Percentiles rank a stretch among this genome's conserved stretches.
Evolutionary conservation across 2,888 invertebrate genomes (phyloP).

Genomic region (Tachina grossa): DNA sequence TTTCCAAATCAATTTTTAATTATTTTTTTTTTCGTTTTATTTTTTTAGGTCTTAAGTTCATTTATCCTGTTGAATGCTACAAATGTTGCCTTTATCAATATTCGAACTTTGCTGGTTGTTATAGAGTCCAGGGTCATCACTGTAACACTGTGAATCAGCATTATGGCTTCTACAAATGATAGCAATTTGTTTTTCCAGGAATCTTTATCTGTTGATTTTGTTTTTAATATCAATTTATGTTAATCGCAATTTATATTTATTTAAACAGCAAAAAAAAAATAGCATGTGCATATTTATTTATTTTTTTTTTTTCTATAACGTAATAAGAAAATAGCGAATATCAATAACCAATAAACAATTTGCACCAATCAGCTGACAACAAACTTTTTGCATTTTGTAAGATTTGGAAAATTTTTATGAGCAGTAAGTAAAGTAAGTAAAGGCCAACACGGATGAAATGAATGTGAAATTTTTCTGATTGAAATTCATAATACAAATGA

Average conservation of each 20-base stretch:
- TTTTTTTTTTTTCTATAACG: no score
- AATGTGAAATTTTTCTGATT: no score
- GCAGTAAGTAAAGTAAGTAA: no score
- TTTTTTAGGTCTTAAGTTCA: conserved; percentile 71
- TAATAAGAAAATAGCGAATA: neutral
- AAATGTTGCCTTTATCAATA: conserved; percentile 75
- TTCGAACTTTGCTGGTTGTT: conserved; percentile 75
- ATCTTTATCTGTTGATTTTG: conserved; percentile 26
- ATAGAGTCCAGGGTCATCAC: conserved; percentile 62
- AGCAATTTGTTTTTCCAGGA: conserved; percentile 1
- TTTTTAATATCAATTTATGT: conserved; percentile 9
- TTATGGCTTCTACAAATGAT: conserved; percentile 43
- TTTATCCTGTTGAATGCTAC: conserved; percentile 73
- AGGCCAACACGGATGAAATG: no score
- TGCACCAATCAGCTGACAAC: neutral
- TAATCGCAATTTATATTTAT: conserved; percentile 27
- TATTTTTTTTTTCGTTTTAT: neutral
- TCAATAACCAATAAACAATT: neutral
- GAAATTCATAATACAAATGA: no score
- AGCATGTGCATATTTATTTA: conserved; percentile 5
- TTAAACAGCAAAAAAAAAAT: neutral
- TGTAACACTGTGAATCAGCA: conserved; percentile 13
- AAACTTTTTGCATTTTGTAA: neutral
- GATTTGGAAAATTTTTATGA: no score
- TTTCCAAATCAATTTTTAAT: no score